Evolutionary conservation across 1,140 invertebrate genomes (phyloP).

Genomic region (Lithobius niger): DNA sequence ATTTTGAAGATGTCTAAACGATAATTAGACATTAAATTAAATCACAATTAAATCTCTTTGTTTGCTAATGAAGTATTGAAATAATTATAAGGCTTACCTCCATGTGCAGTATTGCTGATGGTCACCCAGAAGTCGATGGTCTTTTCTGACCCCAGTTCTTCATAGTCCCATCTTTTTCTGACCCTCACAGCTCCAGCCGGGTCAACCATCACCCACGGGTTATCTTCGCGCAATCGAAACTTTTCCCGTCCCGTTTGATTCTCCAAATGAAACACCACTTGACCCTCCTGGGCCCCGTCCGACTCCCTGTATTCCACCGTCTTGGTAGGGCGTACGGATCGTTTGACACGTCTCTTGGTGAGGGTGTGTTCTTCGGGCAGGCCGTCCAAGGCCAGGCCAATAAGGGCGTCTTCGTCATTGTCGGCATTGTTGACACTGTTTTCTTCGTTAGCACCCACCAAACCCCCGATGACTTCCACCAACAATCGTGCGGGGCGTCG

Average conservation of each 20-base stretch:
- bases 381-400: slow-evolving; percentile 22
- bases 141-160: slow-evolving; percentile 86
- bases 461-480: slow-evolving; percentile 52
- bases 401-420: slow-evolving; percentile 16
- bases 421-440: too few species aligned
- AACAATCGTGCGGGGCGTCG: slow-evolving; percentile 54
- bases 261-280: slow-evolving; percentile 75
- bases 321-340: slow-evolving; percentile 79
- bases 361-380: slow-evolving; percentile 40
- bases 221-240: slow-evolving; percentile 84
- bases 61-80: too few species aligned
- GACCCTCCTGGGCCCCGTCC: slow-evolving; percentile 73
- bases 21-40: too few species aligned
- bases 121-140: slow-evolving; percentile 94
- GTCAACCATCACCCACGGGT: slow-evolving; percentile 85
- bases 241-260: slow-evolving; percentile 83
- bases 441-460: slow-evolving; percentile 4
- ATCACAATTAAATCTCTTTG: too few species aligned
- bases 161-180: slow-evolving; percentile 94
- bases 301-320: slow-evolving; percentile 81
- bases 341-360: slow-evolving; percentile 63
- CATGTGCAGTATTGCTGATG: slow-evolving; percentile 72
- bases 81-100: slow-evolving; percentile 45
- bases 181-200: slow-evolving; percentile 79
- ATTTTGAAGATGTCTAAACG: too few species aligned